Percentiles rank a stretch among this genome's conserved stretches.
phyloP scores from a whole-genome alignment of 2,113 vertebrate genomes.

The Nerophis ophidion region DNA sequence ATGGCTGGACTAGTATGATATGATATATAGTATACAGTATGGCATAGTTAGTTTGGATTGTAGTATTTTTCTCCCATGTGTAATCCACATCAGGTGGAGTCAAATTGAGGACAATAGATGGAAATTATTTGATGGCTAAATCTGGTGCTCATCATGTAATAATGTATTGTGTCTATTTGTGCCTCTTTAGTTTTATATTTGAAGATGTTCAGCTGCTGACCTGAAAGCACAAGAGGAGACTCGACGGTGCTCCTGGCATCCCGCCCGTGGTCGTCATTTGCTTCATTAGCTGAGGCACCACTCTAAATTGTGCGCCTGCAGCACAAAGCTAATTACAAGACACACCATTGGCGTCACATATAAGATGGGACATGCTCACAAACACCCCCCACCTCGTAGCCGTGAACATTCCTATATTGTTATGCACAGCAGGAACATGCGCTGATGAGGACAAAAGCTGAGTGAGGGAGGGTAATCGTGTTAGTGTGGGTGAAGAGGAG shows the following conservation, averaged over 20 bases:
- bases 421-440: constrained; percentile 25
- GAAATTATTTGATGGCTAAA: too few relatives aligned
- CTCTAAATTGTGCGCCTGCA: constrained; percentile 34
- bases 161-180: too few relatives aligned
- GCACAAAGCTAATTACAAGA: constrained; percentile 54
- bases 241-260: constrained; percentile 7
- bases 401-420: constrained; percentile 2
- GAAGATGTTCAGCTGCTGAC: too few relatives aligned
- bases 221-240: constrained; percentile 3
- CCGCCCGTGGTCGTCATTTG: constrained; percentile 37
- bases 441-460: constrained; percentile 11
- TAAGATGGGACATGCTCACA: constrained; percentile 24
- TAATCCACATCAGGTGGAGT: too few relatives aligned
- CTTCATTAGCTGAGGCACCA: constrained; percentile 56
- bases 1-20: too few relatives aligned
- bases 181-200: too few relatives aligned
- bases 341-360: constrained; percentile 49
- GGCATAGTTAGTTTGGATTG: too few relatives aligned
- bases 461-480: constrained; percentile 28
- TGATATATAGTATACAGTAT: too few relatives aligned
- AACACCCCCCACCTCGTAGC: constrained; percentile 2
- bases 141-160: too few relatives aligned
- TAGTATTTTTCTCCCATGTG: too few relatives aligned
- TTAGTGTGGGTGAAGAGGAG: constrained; percentile 43
- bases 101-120: too few relatives aligned